Conservation (phyloP, 1,140 invertebrate genomes). For the Papilio polytes region DNA sequence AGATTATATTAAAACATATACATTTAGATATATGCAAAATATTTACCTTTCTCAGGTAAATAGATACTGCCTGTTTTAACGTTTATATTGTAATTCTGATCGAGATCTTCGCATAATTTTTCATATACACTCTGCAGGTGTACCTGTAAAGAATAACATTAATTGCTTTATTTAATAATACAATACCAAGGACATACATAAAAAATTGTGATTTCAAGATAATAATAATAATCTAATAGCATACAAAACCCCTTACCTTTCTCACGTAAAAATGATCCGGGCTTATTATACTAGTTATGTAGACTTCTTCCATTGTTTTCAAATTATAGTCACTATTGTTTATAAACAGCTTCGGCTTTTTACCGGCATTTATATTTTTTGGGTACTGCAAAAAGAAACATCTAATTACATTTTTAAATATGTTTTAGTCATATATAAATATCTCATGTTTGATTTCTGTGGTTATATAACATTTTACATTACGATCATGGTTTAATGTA, state of each 20-base stretch:
- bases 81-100: constrained; percentile 63
- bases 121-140: constrained; percentile 63
- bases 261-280: constrained; percentile 74
- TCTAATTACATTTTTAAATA: background rate
- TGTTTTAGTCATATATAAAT: too few relatives aligned
- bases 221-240: background rate
- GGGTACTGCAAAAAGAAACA: constrained; percentile 59
- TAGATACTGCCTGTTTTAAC: constrained; percentile 59
- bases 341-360: constrained; percentile 64
- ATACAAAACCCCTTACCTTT: constrained; percentile 63
- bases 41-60: constrained; percentile 71
- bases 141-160: constrained; percentile 51
- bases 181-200: background rate
- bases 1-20: too few relatives aligned
- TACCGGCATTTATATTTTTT: constrained; percentile 50
- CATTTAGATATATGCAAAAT: background rate
- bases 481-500: background rate
- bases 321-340: constrained; percentile 61
- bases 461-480: background rate
- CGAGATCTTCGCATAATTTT: constrained; percentile 68
- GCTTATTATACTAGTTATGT: constrained; percentile 65
- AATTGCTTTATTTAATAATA: background rate
- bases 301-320: constrained; percentile 65
- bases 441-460: background rate
- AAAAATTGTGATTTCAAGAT: background rate